Percentiles rank a stretch among this genome's conserved stretches.
Conservation (phyloP, 2,888 invertebrate genomes). For the Agriotes lineatus region DNA sequence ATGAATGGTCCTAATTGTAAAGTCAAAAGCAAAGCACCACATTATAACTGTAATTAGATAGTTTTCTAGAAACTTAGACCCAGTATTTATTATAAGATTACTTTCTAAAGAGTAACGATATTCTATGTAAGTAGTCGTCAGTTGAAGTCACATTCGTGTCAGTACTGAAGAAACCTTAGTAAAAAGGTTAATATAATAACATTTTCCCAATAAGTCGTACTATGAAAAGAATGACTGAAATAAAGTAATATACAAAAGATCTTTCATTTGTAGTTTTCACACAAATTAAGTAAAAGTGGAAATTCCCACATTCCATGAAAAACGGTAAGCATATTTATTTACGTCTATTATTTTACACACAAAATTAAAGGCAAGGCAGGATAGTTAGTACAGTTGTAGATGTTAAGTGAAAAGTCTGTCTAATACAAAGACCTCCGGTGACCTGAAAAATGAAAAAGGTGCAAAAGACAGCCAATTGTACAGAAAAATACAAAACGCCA, state of each 20-base stretch:
- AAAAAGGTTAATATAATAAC: not conserved
- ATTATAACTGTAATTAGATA: not conserved
- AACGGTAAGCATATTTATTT: slow-evolving; percentile 18
- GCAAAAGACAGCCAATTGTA: slow-evolving; percentile 53
- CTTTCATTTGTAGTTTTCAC: not conserved
- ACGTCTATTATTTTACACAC: slow-evolving; percentile 16
- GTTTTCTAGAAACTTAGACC: not conserved
- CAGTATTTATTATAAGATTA: no score
- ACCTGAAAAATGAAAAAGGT: slow-evolving; percentile 73
- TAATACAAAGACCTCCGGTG: slow-evolving; percentile 75
- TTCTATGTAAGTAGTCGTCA: no score
- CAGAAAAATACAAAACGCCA: slow-evolving; percentile 54
- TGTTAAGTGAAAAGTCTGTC: slow-evolving; percentile 58
- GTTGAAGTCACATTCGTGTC: no score
- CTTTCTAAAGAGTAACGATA: no score
- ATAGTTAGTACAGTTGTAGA: slow-evolving; percentile 43
- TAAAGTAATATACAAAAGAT: not conserved
- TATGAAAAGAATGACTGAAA: not conserved
- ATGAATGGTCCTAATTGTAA: not conserved
- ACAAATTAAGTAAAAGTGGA: slow-evolving; percentile 8
- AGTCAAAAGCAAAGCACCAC: not conserved
- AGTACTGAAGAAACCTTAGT: no score
- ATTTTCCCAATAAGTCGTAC: not conserved
- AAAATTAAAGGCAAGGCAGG: slow-evolving; percentile 34
- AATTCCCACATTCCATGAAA: slow-evolving; percentile 37